phyloP scores from a whole-genome alignment of 2,888 invertebrate genomes.

The Drosophila nr. fundita region DNA sequence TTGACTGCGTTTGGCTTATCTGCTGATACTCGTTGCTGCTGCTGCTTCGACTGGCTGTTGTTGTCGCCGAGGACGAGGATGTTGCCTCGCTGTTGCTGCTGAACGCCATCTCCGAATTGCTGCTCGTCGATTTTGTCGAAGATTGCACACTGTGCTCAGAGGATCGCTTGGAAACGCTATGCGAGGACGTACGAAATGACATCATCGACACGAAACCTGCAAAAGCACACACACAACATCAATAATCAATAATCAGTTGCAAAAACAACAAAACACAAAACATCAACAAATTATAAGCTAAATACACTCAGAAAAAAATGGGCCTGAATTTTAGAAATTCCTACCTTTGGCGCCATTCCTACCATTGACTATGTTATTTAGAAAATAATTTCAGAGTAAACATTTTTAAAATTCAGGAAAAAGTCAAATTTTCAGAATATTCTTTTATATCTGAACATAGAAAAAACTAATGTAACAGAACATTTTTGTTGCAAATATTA shows the following conservation, averaged over 20 bases:
- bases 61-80: conserved; percentile 43
- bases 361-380: too few species aligned
- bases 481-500: too few species aligned
- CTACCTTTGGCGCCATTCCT: not conserved
- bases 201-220: conserved; percentile 88
- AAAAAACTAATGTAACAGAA: too few species aligned
- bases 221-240: conserved; percentile 7
- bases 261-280: not conserved
- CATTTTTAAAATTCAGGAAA: too few species aligned
- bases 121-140: conserved; percentile 81
- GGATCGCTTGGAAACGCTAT: conserved; percentile 87
- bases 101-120: conserved; percentile 78
- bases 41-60: conserved; percentile 41
- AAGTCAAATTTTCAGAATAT: too few species aligned
- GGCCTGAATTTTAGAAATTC: not conserved
- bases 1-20: conserved; percentile 47
- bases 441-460: too few species aligned
- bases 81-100: conserved; percentile 71
- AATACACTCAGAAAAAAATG: not conserved
- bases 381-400: too few species aligned
- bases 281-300: not conserved
- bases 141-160: conserved; percentile 87
- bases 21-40: conserved; percentile 67
- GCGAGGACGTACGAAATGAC: conserved; percentile 88
- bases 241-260: not conserved